Evolutionary conservation across 2,888 invertebrate species (phyloP), one percentile per base, ranked within the genome.

Genomic region (Dichetophora obliterata): DNA sequence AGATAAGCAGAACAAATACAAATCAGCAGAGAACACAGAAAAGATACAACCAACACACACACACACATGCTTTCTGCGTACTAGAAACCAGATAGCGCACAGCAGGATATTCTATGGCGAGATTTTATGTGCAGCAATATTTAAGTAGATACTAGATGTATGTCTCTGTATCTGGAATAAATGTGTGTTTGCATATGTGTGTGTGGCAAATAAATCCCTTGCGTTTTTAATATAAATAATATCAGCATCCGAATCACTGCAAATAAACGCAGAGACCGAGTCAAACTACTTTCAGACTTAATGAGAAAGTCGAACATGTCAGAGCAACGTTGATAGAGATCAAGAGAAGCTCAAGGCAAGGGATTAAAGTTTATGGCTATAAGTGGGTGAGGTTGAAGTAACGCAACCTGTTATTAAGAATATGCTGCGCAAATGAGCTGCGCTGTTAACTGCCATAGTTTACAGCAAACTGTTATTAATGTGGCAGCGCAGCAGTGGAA

Each of bases 171-270:
- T 22, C 3, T 59, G 22, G 57, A 22, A 22, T 57, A 1, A 5
- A 22, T 14, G 59, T 31, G 59, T 59, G 8, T 59, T 1, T 59
- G 24, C 11, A 11, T 59, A 24, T 11, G 0, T 59, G 59, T 59
- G 24, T 24, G 59, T 24, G 31, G 59, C n/a, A 31, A 66, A 48
- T 50, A 43, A 50, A 69, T 69, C 52, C 52, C 27, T 69, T 52
- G 19, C 37, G 31, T 43, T 71, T 71, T 71, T 59, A 71, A 71
- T 71, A 59, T 43, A 59, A 71, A 57, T 71, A 59, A n/a, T 22
- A 71, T 59, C 43, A 22, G n/a, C 48, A 24, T 14, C 16, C 22
- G 27, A 68, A 50, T 48, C 24, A 68, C 14, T 27, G 27, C 31
- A 22, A 50, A 50, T 14, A 50, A 22, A 22, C n/a, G 43, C 48